Percentiles rank a stretch among this genome's conserved stretches.
Conservation (phyloP, 2,888 invertebrate species). For the Polydrusus pterygomalis region DNA sequence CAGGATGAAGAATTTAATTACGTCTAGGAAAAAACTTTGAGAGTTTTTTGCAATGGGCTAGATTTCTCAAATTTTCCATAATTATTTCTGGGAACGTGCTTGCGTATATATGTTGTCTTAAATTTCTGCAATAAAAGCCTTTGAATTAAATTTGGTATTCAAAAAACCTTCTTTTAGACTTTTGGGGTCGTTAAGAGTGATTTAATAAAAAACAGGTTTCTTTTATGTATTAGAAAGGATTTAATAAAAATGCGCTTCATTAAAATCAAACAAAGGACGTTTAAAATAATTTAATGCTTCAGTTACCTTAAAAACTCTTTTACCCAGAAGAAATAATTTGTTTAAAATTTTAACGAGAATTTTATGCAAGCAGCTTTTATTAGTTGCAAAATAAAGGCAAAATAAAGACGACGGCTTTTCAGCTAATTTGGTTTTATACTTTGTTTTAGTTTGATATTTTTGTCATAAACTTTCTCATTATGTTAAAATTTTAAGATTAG, state of each 20-base stretch:
- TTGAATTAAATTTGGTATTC: no score
- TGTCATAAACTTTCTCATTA: conserved; percentile 3
- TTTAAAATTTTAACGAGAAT: neutral
- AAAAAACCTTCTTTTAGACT: no score
- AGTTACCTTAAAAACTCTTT: neutral
- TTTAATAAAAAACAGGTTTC: no score
- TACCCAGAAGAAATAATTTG: neutral
- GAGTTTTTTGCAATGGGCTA: no score
- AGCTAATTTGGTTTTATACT: neutral
- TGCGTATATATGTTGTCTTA: no score
- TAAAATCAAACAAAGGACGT: neutral
- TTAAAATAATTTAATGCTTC: neutral
- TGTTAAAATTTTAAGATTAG: neutral
- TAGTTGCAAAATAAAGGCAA: neutral
- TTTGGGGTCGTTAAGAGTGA: no score
- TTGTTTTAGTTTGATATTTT: conserved; percentile 2
- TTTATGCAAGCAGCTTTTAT: neutral
- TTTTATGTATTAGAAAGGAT: neutral
- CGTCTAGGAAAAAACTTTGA: no score
- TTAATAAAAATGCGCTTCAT: neutral
- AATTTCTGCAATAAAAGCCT: no score
- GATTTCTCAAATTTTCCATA: no score
- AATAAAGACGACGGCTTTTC: neutral
- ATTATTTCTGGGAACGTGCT: no score
- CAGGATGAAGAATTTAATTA: no score